phyloP scores from a whole-genome alignment of 2,797 vertebrate genomes.

The Acrocephalus scirpaceus region DNA sequence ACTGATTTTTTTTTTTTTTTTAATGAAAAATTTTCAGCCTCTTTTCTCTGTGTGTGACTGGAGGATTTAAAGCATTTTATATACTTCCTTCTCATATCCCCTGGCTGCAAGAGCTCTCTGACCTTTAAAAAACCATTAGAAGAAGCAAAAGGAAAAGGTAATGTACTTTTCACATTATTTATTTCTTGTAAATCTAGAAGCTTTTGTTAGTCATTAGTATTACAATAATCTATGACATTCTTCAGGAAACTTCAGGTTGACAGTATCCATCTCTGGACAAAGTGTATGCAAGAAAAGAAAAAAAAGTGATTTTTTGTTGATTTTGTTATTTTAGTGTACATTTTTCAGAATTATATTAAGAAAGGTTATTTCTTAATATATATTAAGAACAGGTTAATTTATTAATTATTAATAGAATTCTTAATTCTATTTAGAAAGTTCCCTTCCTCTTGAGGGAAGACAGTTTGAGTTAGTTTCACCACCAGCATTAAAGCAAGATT shows the following conservation, averaged over 20 bases:
- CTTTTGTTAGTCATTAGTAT: not conserved
- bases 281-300: not conserved
- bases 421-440: not conserved
- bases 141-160: not conserved
- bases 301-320: not conserved
- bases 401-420: not conserved
- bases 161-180: not conserved
- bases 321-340: not conserved
- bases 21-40: not conserved
- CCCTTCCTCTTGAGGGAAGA: not conserved
- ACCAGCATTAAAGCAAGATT: not conserved
- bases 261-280: not conserved
- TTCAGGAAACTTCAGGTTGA: not conserved
- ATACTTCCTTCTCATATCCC: not conserved
- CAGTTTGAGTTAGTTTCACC: not conserved
- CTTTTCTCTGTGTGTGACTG: not conserved
- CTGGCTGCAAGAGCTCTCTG: not conserved
- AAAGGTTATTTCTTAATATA: not conserved
- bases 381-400: not conserved
- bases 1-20: too few relatives aligned
- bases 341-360: not conserved
- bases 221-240: not conserved
- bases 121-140: not conserved
- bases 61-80: not conserved
- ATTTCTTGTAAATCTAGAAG: not conserved